phyloP scores from a whole-genome alignment of 2,888 invertebrate species.

The Harmothoe impar region DNA sequence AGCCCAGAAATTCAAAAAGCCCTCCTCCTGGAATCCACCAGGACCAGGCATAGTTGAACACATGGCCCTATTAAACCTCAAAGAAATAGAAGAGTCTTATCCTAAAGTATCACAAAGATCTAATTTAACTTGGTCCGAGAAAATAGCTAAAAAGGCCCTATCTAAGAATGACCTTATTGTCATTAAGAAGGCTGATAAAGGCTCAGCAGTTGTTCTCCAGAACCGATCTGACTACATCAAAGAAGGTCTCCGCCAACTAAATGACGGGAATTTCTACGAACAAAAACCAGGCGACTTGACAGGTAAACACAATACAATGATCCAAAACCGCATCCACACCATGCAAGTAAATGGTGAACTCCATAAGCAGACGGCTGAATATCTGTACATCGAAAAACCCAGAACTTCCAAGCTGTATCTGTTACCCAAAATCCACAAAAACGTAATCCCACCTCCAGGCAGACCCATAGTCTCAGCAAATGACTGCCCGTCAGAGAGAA shows the following conservation, averaged over 20 bases:
- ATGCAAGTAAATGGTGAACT: neutral
- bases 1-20: no score
- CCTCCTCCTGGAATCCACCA: no score
- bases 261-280: neutral
- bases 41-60: no score
- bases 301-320: neutral
- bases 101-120: no score
- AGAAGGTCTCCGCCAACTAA: neutral
- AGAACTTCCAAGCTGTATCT: neutral
- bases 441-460: neutral
- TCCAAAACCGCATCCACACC: neutral
- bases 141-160: neutral
- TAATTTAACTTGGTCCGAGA: neutral
- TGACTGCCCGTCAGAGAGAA: neutral
- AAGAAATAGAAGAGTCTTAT: no score
- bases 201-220: neutral
- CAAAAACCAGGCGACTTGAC: neutral
- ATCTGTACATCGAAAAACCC: neutral
- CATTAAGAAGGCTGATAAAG: neutral
- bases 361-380: neutral
- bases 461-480: neutral
- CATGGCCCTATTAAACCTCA: no score
- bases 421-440: conserved; percentile 19
- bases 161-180: neutral
- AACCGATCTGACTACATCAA: neutral